Conservation (phyloP, 2,797 vertebrate genomes). For the Remorina albescens region DNA sequence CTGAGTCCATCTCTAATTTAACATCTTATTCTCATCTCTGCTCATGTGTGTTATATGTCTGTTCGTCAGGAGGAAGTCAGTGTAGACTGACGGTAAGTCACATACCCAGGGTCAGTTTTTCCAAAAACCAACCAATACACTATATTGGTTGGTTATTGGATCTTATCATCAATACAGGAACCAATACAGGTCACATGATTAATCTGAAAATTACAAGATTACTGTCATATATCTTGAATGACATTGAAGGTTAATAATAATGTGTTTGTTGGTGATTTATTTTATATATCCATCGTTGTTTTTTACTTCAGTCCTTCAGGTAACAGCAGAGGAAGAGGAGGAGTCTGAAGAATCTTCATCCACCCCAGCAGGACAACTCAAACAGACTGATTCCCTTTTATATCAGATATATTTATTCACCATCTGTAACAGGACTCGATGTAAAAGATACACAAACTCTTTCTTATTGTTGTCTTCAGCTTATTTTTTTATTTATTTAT, state of each 20-base stretch:
- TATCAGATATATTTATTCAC: conserved; percentile 29
- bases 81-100: conserved; percentile 67
- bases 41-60: conserved; percentile 34
- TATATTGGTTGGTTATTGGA: background rate
- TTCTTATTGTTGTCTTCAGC: background rate
- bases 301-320: conserved; percentile 37
- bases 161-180: background rate
- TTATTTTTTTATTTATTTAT: conserved; percentile 10
- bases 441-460: background rate
- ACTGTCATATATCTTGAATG: too few relatives aligned
- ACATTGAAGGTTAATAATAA: too few relatives aligned
- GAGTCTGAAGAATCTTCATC: conserved; percentile 27
- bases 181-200: too few relatives aligned
- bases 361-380: conserved; percentile 19
- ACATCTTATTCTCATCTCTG: conserved; percentile 5
- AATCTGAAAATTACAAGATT: too few relatives aligned
- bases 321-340: conserved; percentile 44
- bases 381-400: conserved; percentile 25
- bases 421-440: background rate
- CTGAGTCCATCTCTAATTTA: too few relatives aligned
- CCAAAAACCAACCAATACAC: too few relatives aligned
- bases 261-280: too few relatives aligned
- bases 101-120: too few relatives aligned
- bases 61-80: conserved; percentile 48
- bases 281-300: background rate